These are phyloP conservation scores for Malacoctenus gilli DNA, from an alignment of 2,797 vertebrate genomes.

Conservation along the genomic window DNA sequence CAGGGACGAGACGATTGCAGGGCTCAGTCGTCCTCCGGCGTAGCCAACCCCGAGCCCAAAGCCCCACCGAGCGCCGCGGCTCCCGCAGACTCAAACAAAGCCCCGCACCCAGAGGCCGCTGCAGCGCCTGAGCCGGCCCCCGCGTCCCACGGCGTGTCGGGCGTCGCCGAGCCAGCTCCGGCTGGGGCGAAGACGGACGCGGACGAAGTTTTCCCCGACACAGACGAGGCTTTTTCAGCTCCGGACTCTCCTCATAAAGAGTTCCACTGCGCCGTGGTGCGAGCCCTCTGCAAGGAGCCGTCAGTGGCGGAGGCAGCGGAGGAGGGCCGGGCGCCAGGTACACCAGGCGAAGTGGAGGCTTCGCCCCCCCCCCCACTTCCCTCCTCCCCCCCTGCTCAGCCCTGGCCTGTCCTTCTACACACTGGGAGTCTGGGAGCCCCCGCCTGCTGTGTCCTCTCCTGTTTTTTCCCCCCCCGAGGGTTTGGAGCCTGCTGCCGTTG, in stretches of 20 bases:
- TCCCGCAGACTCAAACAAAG: too few species aligned
- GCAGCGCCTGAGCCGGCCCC: background rate
- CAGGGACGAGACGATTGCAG: constrained; percentile 34
- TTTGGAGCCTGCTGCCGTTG: constrained; percentile 58
- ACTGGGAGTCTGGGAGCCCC: constrained; percentile 54
- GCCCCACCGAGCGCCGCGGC: constrained; percentile 14
- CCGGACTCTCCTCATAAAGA: constrained; percentile 81
- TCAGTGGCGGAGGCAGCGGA: constrained; percentile 42
- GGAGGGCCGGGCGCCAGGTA: constrained; percentile 82
- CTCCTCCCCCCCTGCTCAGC: constrained; percentile 50
- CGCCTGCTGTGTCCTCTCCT: constrained; percentile 63
- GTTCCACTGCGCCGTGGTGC: constrained; percentile 85
- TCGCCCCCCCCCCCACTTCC: constrained; percentile 50
- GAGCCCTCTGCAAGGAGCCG: constrained; percentile 81
- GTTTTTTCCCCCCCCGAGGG: constrained; percentile 42
- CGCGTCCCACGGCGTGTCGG: too few species aligned
- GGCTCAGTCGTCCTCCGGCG: constrained; percentile 39
- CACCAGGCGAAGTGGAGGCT: constrained; percentile 55
- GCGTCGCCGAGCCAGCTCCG: constrained; percentile 8
- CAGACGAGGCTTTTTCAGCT: constrained; percentile 42
- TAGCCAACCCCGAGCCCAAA: constrained; percentile 23
- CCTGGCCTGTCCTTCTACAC: constrained; percentile 44
- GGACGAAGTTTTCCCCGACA: constrained; percentile 55
- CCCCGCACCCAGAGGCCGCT: constrained; percentile 18
- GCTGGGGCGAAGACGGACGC: constrained; percentile 25